Base-by-base conservation (phyloP, 1,140 invertebrate species). In the Eulimnadia texana region DNA sequence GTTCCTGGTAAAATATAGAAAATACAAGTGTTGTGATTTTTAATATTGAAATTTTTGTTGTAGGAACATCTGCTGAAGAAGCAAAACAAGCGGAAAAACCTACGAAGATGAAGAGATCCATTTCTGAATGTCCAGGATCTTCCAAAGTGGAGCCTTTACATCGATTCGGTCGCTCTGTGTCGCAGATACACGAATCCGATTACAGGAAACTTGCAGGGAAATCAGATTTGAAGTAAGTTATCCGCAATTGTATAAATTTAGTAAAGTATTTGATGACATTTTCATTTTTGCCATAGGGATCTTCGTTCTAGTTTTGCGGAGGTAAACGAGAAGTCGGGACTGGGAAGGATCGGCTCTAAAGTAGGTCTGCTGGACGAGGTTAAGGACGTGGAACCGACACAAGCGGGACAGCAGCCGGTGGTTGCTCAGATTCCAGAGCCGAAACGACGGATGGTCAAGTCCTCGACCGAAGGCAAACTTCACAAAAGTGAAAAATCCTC, bases 171-270 rank as follows among this genome's bases (percentile, higher is more conserved):
- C 55, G 55, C 22, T 57, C 55, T 33, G 33, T 57, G 25, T 57
- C 55, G 10, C 55, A 57, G n/a, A 33, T 27, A 19, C 55, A 57
- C 55, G 55, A 57, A 57, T 33, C 55, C 2, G 55, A 57, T 33
- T 57, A 29, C 55, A 27, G 55, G 2, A 27, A 33, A 3, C 52
- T 54, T 27, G 19, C 23, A n/a, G 23, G 52, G 23, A 54, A 54
- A 54, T 25, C 52, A 27, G 52, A 54, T 25, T 54, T 27, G 24
- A 23, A 54, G n/a, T n/a, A n/a, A n/a, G n/a, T n/a, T n/a, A n/a
- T n/a, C n/a, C n/a, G n/a, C n/a, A n/a, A n/a, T n/a, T n/a, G n/a
- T n/a, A n/a, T n/a, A n/a, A n/a, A n/a, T n/a, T n/a, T n/a, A n/a
- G n/a, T n/a, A n/a, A n/a, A n/a, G n/a, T n/a, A n/a, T n/a, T n/a